Conservation (phyloP, 2,888 invertebrate species). For the Isotomurus palustris region DNA sequence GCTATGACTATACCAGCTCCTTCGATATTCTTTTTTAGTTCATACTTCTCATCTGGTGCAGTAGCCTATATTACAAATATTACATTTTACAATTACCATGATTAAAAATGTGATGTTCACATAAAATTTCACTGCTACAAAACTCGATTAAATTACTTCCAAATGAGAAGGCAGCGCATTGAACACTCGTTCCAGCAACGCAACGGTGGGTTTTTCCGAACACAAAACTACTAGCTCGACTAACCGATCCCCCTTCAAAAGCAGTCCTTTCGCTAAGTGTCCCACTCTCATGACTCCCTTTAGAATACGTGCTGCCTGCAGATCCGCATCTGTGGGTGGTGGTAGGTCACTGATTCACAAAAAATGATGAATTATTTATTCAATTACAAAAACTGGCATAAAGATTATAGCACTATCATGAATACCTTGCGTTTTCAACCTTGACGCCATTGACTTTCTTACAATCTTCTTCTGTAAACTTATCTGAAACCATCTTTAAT, state of each 20-base stretch:
- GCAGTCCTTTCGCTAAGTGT: slow-evolving; percentile 79
- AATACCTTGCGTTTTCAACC: slow-evolving; percentile 21
- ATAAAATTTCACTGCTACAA: too few species aligned
- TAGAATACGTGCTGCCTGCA: slow-evolving; percentile 65
- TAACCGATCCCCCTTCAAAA: slow-evolving; percentile 81
- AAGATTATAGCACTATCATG: background rate
- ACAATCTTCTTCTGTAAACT: slow-evolving; percentile 63
- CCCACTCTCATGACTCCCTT: slow-evolving; percentile 98
- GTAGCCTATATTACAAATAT: too few species aligned
- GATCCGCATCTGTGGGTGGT: slow-evolving; percentile 52
- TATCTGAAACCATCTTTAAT: slow-evolving; percentile 88
- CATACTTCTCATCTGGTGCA: slow-evolving; percentile 72
- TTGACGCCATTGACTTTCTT: slow-evolving; percentile 32
- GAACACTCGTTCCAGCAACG: slow-evolving; percentile 80
- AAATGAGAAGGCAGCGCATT: slow-evolving; percentile 77
- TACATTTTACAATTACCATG: too few species aligned
- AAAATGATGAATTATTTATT: background rate
- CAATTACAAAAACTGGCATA: background rate
- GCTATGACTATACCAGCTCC: slow-evolving; percentile 79
- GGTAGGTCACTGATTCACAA: slow-evolving; percentile 9
- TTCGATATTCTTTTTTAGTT: slow-evolving; percentile 74
- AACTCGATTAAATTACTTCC: slow-evolving; percentile 53
- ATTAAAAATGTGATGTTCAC: too few species aligned
- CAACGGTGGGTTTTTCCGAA: slow-evolving; percentile 83
- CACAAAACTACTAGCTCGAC: slow-evolving; percentile 92